phyloP scores from a whole-genome alignment of 2,113 vertebrate species.

The Pluvianellus socialis region DNA sequence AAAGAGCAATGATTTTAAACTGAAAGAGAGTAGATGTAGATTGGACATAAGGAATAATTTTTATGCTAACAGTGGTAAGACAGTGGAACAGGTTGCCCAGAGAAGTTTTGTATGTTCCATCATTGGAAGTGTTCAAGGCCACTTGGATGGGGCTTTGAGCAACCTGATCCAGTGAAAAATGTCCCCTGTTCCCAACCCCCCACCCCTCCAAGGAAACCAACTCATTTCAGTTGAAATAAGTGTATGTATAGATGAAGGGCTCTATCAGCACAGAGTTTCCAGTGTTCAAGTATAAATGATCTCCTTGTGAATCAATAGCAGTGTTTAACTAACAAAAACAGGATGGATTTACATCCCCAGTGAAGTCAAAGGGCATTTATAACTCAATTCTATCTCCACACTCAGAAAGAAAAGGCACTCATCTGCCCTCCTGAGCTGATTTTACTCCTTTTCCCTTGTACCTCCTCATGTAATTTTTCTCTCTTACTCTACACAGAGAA shows the following conservation, averaged over 20 bases:
- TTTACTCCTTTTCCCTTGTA: neutral
- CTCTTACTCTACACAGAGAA: neutral
- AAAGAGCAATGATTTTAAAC: neutral
- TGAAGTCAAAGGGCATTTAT: neutral
- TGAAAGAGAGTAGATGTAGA: neutral
- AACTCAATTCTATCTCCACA: neutral
- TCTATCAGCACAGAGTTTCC: neutral
- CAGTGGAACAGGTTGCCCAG: neutral
- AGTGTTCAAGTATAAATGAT: neutral
- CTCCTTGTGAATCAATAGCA: neutral
- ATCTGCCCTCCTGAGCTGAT: neutral
- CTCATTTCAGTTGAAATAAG: neutral
- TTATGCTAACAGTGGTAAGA: fast-evolving
- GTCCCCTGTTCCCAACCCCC: too few relatives aligned
- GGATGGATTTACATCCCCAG: neutral
- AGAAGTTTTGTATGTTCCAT: neutral
- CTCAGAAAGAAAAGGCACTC: neutral
- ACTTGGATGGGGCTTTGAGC: neutral
- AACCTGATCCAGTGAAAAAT: neutral
- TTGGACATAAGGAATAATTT: neutral
- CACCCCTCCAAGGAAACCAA: neutral
- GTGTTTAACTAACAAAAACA: neutral
- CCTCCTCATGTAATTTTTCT: neutral
- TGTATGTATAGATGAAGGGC: neutral
- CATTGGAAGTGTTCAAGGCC: neutral